Evolutionary conservation across 2,113 vertebrate species (phyloP), one percentile per base, ranked within the genome.

Genomic region (Gobio gobio): DNA sequence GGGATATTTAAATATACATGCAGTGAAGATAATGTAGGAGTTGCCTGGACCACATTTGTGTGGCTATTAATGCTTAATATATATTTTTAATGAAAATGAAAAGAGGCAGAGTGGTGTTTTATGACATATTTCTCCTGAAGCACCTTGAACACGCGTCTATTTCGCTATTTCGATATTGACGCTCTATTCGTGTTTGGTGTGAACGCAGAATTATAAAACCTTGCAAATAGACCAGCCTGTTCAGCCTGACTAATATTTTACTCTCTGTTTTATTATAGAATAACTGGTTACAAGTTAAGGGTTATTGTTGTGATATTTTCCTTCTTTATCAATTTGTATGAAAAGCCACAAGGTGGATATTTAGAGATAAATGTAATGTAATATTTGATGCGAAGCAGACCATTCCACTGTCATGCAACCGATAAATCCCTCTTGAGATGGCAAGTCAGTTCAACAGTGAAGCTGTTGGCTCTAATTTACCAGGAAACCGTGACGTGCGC

Each of bases 381-480:
- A 77, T 61, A 70, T 59, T n/a, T 29, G 10, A 54, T 26, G 36
- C 56, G 36, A 63, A 76, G 18, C 22, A 77, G 49, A 78, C 49
- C 24, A 66, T 88, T 88, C 36, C 77, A 82, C 85, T 82, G 73
- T 49, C 26, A 12, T 66, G 26, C 49, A 79, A 77, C 64, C 56
- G 59, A 9, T 61, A 68, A 54, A 64, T 82, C 83, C 70, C 77
- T 77, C 56, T 80, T 51, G 66, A 79, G 49, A 85, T 72, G 66
- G 12, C 64, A 75, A 82, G 84, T 61, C 78, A 75, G 76, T 68
- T 58, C 63, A 59, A 61, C 85, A 87, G 74, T 89, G 61, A 82
- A 83, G 73, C 85, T 85, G 77, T 75, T 91, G 82, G 87, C 86
- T 89, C 86, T 66, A 73, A 78, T 87, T 91, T 90, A 87, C 49